Evolutionary conservation across 2,888 invertebrate species (phyloP).

Genomic region (Plebejus anna): DNA sequence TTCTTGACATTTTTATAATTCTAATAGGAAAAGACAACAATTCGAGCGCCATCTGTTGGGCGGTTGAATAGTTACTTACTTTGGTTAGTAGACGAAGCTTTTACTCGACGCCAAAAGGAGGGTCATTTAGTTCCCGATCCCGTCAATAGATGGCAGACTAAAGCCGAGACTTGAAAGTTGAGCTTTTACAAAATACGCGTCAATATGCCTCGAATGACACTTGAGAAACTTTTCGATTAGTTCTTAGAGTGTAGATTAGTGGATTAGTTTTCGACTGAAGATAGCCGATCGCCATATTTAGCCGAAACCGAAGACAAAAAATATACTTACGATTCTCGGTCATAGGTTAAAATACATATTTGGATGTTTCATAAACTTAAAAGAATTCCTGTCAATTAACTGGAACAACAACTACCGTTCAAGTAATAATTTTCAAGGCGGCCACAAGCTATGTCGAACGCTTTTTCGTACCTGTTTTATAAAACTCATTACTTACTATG

Average conservation of each 20-base stretch:
- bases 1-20: not conserved
- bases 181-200: not conserved
- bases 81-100: not conserved
- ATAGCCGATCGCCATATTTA: not conserved
- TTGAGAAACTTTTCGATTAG: not conserved
- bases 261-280: too few relatives aligned
- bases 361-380: too few relatives aligned
- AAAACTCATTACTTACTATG: too few relatives aligned
- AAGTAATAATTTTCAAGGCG: too few relatives aligned
- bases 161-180: not conserved
- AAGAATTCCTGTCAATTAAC: too few relatives aligned
- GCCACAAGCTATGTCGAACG: too few relatives aligned
- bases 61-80: not conserved
- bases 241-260: too few relatives aligned
- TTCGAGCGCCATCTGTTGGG: not conserved
- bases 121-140: not conserved
- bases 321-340: too few relatives aligned
- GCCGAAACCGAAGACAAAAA: not conserved
- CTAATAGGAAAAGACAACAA: not conserved
- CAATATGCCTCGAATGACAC: not conserved
- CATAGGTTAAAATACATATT: too few relatives aligned
- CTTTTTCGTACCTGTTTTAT: too few relatives aligned
- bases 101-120: not conserved
- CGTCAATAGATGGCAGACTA: not conserved
- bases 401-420: too few relatives aligned